Conservation (phyloP, 2,797 vertebrate species). For the Silurus aristotelis region DNA sequence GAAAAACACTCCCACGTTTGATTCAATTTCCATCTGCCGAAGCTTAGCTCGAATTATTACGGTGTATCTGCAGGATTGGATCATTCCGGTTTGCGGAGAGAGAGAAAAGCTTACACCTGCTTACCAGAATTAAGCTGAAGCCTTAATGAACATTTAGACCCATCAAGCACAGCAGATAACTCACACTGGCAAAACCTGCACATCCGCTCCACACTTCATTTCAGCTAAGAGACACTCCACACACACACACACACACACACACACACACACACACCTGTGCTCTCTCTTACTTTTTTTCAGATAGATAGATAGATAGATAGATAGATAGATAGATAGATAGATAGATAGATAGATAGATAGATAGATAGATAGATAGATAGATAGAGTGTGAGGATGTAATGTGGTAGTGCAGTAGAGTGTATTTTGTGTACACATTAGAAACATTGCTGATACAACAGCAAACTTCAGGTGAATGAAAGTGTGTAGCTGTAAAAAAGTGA, state of each 20-base stretch:
- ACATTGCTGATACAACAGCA: no score
- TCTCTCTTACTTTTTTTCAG: no score
- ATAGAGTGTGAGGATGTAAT: no score
- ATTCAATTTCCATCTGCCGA: conserved; percentile 79
- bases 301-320: background rate
- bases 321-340: background rate
- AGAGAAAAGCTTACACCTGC: conserved; percentile 82
- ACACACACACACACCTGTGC: conserved; percentile 39
- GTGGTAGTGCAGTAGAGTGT: no score
- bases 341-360: background rate
- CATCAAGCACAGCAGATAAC: conserved; percentile 79
- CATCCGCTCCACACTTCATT: conserved; percentile 68
- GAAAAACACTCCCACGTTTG: conserved; percentile 67
- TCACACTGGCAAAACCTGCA: conserved; percentile 67
- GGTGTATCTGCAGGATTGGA: conserved; percentile 74
- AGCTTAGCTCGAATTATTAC: conserved; percentile 73
- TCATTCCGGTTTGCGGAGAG: conserved; percentile 72
- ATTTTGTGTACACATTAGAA: no score
- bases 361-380: no score
- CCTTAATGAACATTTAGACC: conserved; percentile 80
- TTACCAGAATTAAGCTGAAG: conserved; percentile 77
- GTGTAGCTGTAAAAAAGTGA: no score
- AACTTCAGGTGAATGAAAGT: no score
- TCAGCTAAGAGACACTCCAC: conserved; percentile 64
- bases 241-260: conserved; percentile 61